Percentiles rank a stretch among this genome's conserved stretches.
phyloP scores from a whole-genome alignment of 2,113 vertebrate genomes.

The Gila orcuttii region DNA sequence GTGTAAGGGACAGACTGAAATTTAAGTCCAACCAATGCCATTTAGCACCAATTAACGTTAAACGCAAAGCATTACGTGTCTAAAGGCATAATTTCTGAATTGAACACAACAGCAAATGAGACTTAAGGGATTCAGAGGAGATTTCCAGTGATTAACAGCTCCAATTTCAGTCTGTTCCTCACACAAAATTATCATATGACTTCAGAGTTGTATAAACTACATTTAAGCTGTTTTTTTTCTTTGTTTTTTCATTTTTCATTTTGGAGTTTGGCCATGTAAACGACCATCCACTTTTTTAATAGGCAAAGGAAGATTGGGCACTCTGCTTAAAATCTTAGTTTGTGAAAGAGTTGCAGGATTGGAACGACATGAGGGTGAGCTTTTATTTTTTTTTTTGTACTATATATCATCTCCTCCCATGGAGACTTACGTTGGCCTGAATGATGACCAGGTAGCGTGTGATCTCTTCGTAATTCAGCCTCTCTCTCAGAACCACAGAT shows the following conservation, averaged over 20 bases:
- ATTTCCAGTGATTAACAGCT: background rate
- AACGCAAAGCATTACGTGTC: background rate
- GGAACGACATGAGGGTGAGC: background rate
- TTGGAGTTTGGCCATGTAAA: background rate
- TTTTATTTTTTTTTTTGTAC: background rate
- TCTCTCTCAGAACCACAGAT: constrained; percentile 88
- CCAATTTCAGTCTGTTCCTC: background rate
- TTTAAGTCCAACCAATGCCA: background rate
- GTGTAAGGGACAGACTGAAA: background rate
- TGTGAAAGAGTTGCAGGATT: background rate
- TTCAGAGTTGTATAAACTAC: background rate
- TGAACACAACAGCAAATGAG: background rate
- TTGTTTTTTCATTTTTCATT: background rate
- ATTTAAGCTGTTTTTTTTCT: background rate
- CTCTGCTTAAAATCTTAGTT: background rate
- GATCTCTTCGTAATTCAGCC: constrained; percentile 96
- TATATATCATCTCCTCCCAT: background rate
- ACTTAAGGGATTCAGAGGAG: background rate
- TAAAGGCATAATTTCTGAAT: background rate
- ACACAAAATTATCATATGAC: background rate
- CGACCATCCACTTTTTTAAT: background rate
- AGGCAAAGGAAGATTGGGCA: background rate
- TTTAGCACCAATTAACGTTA: background rate
- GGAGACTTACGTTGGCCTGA: constrained; percentile 91
- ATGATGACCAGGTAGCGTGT: constrained; percentile 91